phyloP scores from a whole-genome alignment of 1,140 invertebrate genomes.

The Lamellibrachia luymesi region DNA sequence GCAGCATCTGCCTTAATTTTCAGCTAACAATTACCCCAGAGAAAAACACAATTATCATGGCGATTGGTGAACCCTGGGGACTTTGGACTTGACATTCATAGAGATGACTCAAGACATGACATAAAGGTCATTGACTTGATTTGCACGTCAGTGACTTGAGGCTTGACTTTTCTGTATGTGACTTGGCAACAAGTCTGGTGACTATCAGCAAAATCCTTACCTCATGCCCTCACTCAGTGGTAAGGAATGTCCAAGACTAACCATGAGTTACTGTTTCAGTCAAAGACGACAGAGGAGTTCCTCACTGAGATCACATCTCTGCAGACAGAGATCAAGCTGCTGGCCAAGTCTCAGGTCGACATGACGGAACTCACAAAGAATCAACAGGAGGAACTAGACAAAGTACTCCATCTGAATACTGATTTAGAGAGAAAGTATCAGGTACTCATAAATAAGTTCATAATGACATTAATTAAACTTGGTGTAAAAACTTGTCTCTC shows the following conservation, averaged over 20 bases:
- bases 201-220: too few species aligned
- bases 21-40: too few species aligned
- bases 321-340: constrained; percentile 44
- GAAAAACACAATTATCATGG: too few species aligned
- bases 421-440: constrained; percentile 45
- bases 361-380: constrained; percentile 40
- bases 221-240: not conserved
- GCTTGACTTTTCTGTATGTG: too few species aligned
- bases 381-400: constrained; percentile 44
- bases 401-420: constrained; percentile 40
- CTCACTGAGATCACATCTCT: constrained; percentile 47
- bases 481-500: too few species aligned
- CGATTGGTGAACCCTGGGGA: too few species aligned
- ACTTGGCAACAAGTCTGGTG: too few species aligned
- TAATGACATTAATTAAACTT: not conserved
- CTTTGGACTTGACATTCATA: too few species aligned
- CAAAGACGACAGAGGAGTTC: constrained; percentile 45
- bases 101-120: too few species aligned
- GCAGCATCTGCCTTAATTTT: too few species aligned
- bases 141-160: too few species aligned
- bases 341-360: constrained; percentile 43
- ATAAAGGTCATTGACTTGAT: too few species aligned
- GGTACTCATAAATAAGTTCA: constrained; percentile 28
- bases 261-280: constrained; percentile 29
- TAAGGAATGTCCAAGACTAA: not conserved